Base-by-base conservation (phyloP, 2,113 vertebrate genomes). In the Trochalopteron elliotii region DNA sequence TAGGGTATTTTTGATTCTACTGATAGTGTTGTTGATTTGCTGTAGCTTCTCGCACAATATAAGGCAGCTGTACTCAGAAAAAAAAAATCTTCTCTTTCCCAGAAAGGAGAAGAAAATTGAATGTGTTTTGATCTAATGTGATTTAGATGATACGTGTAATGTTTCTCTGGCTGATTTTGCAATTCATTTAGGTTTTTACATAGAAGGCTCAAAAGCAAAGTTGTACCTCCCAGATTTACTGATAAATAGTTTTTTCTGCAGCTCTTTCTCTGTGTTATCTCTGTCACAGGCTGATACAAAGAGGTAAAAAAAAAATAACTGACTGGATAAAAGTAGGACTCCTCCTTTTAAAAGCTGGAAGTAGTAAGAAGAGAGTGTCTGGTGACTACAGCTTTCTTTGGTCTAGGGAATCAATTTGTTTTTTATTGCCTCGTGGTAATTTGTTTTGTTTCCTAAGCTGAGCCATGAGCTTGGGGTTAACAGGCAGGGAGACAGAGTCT, bases 331-430 rank as follows among this genome's bases (percentile, higher is more conserved):
- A 87, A 85, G 82, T 50, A 76, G 45, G 25, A 79, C 25, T 69
- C 24, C 53, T 12, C 12, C 25, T 50, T 91, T 83, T 61, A 75
- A 89, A 95, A 65, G 27, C 35, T 93, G 37, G 24, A 39, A 57
- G 8, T 47, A 69, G 27, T 60, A 64, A 82, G 31, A 31, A 37
- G 16, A 80, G 81, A 63, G 18, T 60, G 65, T 79, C 76, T 82
- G 52, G 64, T 81, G 50, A 67, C 42, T 45, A 30, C 21, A 61
- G 49, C 61, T 82, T 87, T 27, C 60, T 93, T 93, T 94, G 37
- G 78, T 96, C 75, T 79, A 42, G 70, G 70, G 74, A 93, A 94
- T 87, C 93, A 87, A 75, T 95, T 95, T 96, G 77, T 93, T 95
- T 94, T 65, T 30, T 72, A 61, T 95, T 79, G 90, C 78, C 45